Evolutionary conservation across 2,888 invertebrate species (phyloP), one percentile per base, ranked within the genome.

Genomic region (Andrena marginata): DNA sequence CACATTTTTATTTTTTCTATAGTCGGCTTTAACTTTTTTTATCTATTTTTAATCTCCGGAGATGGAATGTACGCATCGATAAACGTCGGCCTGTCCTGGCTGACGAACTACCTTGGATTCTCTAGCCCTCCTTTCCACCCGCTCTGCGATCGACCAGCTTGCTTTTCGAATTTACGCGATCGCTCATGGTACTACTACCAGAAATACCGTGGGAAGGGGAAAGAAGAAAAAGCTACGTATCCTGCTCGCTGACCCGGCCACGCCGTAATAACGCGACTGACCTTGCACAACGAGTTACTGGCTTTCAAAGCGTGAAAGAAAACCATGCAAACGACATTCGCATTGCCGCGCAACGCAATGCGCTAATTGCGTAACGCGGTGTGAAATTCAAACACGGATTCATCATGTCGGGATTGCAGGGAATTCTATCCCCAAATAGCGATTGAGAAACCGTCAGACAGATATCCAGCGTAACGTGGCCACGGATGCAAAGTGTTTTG

Each of bases 1-100:
- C 26, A 31, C 5, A 31, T 5, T 31, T 31, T 31, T 29, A 26
- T 26, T 29, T 31, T 31, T 5, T 0, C 6, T 5, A 5, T 5
- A 31, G 31, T 0, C 6, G 31, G 31, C 6, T 31, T 31, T 31
- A 31, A 31, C 6, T 31, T 31, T 31, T 5, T 31, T 5, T 31
- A n/a, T 31, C 4, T 5, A 31, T 31, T 31, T 31, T 5, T 84
- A 85, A 89, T 89, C 63, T 67, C 3, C 31, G 67, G 62, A 84
- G 80, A 87, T 76, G 67, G 69, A 70, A 78, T 63, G 69, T 71
- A 72, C 72, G 82, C 84, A 76, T 85, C 79, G 75, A 85, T 85
- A 81, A 85, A 84, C 63, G 70, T 60, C 73, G 64, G 59, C 59
- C 35, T 8, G 72, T 26, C 29, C 49, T 10, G 56, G n/a, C 51